phyloP scores from a whole-genome alignment of 2,888 invertebrate genomes.

The Dasysyrphus tricinctus region DNA sequence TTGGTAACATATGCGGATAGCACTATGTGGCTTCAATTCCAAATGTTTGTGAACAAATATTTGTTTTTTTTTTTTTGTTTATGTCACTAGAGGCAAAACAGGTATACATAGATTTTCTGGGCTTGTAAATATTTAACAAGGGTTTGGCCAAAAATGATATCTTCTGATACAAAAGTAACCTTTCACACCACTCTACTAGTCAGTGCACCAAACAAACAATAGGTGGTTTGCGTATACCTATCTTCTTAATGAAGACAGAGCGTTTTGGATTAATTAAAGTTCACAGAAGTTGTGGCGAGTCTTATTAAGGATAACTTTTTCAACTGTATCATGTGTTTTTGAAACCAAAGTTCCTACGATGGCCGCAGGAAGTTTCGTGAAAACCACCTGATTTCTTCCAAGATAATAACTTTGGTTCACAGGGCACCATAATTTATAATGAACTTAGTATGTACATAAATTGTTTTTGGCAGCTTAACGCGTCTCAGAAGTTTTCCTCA shows the following conservation, averaged over 20 bases:
- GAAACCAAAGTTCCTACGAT: not conserved
- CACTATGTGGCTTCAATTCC: constrained; percentile 23
- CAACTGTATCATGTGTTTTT: constrained; percentile 35
- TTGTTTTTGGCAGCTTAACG: not conserved
- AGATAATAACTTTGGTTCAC: not conserved
- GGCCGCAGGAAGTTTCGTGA: not conserved
- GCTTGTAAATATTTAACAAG: constrained; percentile 69
- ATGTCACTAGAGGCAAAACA: constrained; percentile 33
- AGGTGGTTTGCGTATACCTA: not conserved
- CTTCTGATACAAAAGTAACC: constrained; percentile 2
- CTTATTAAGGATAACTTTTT: constrained; percentile 10
- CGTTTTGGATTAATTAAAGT: constrained; percentile 59
- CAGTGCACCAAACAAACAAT: constrained; percentile 15
- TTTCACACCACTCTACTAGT: not conserved
- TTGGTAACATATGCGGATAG: constrained; percentile 36
- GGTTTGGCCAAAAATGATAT: constrained; percentile 39
- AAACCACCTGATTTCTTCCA: constrained; percentile 13
- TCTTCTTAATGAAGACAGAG: constrained; percentile 25
- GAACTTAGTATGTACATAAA: not conserved
- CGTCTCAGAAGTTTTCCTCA: not conserved
- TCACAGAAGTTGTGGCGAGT: constrained; percentile 9
- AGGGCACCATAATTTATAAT: not conserved
- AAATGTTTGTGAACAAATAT: constrained; percentile 5
- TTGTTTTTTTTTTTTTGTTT: constrained; percentile 33
- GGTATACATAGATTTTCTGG: constrained; percentile 35